Evolutionary conservation across 2,797 vertebrate species (phyloP), one percentile per base, ranked within the genome.

Genomic region (Helarctos malayanus): DNA sequence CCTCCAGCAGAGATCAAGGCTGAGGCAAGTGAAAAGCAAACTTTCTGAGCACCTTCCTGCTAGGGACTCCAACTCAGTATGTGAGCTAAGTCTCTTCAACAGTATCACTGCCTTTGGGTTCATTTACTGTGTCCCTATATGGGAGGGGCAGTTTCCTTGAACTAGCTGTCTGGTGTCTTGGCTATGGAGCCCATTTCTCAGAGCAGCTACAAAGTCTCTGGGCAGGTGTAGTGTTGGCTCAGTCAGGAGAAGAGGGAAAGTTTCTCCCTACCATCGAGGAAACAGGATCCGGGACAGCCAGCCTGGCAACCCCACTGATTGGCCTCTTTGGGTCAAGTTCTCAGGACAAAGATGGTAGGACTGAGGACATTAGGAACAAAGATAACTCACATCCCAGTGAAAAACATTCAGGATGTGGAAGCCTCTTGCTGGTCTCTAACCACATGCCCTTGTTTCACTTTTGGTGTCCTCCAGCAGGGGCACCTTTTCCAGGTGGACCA

Each of bases 401-500:
- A 57, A 87, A 29, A 45, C 47, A 91, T 78, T 91, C 23, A 65
- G 81, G 15, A 94, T 91, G 32, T 73, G 32, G 54, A 84, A 16
- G 4, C 8, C 54, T 87, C 83, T 86, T 80, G 63, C 32, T 79
- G 45, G 29, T 92, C 91, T 95, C 89, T 90, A 81, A 61, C 6
- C 47, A 71, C 14, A 12, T 76, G 52, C 25, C 52, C 52, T 71
- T 32, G 7, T 94, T 96, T 96, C 41, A 86, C 29, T 90, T 80
- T 95, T 71, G 52, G 10, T 86, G 75, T 89, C 82, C 49, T 94
- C 65, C 68, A 93, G 56, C 18, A 94, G 86, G 45, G 68, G 5
- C 54, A 83, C 19, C 32, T 93, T 73, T 52, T 93, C 85, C 82
- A 94, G 41, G 32, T 73, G 82, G 68, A 56, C 8, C 18, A 63